Evolutionary conservation across 2,113 vertebrate genomes (phyloP), one percentile per base, ranked within the genome.

Genomic region (Atrichornis clamosus): DNA sequence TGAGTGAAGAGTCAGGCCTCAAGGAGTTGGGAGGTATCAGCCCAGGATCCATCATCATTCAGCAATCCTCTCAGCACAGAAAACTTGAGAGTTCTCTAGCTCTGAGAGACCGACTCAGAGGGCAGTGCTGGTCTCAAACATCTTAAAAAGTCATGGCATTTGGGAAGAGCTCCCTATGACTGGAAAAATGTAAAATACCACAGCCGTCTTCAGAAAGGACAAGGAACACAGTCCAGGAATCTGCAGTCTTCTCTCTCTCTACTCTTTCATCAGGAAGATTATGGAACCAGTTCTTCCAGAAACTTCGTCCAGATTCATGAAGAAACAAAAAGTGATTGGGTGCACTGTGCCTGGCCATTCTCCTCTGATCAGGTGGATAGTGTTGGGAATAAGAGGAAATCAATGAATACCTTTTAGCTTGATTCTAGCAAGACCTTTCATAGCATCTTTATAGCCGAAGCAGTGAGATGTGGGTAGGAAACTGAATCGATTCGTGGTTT

Each of bases 21-120:
- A 3, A 64, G 49, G 19, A 18, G 33, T 2, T 44, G 8, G 13
- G 33, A 13, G 3, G 0, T 12, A 18, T 19, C 46, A 68, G 16
- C 62, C 46, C 39, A 39, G n/a, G 4, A 21, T 60, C 46, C 9
- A 13, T 39, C 6, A 0, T 17, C 0, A 0, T 44, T 21, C 6
- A 5, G 15, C 2, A 1, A 7, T 59, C 9, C 14, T 52, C 4
- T 41, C 10, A 41, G 13, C 39, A 41, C 13, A 41, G 39, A 41
- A 41, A 41, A 41, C 37, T 33, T 37, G 32, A 46, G 30, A 42
- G 13, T 26, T 21, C 52, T 42, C 26, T 11, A 12, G 14, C 37
- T 44, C 32, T 37, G 37, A 37, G 32, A 44, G 44, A 22, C 11
- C 9, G 5, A 21, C 7, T 42, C 7, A 32, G 53, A 44, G 21